Evolutionary conservation across 2,888 invertebrate species (phyloP), one percentile per base, ranked within the genome.

Genomic region (Cheilosia impressa): DNA sequence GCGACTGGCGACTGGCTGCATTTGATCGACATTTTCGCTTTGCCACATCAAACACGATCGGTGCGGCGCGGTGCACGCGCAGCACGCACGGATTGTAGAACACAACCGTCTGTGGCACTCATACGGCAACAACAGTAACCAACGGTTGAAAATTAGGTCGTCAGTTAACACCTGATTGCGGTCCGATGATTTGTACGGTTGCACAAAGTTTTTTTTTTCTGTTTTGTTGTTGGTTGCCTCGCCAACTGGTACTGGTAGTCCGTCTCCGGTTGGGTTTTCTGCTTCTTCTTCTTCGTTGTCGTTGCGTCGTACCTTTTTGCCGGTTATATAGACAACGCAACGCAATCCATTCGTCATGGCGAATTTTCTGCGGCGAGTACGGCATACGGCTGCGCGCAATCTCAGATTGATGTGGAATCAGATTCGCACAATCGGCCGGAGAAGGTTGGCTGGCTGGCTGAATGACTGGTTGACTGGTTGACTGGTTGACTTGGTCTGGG

Each of bases 161-260:
- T 84, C 83, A 84, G 87, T 80, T 87, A 87, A 87, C 87, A 87
- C 87, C 87, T 87, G 87, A 87, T 87, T 87, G 87, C 87, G 87
- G 87, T 78, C 78, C 77, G 84, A 83, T 87, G 87, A 84, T 87
- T 87, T 81, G 87, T 84, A 87, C 80, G 80, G 87, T 87, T 87
- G 78, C 83, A 80, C 81, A 78, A 55, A 76, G 43, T 69, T 50
- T 63, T 78, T 73, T 62, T 63, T 24, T 43, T 6, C 27, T 27
- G 27, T 6, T 27, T 27, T 71, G 53, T 60, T 22, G 17, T n/a
- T 34, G 4, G 38, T 31, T 57, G 5, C 3, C n/a, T 5, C 9
- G 17, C 4, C n/a, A 10, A 24, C 68, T 22, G n/a, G 62, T 55
- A 31, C n/a, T n/a, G n/a, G n/a, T n/a, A n/a, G n/a, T n/a, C n/a